Evolutionary conservation across 2,113 vertebrate species (phyloP).

Genomic region (Malaclemys terrapin): DNA sequence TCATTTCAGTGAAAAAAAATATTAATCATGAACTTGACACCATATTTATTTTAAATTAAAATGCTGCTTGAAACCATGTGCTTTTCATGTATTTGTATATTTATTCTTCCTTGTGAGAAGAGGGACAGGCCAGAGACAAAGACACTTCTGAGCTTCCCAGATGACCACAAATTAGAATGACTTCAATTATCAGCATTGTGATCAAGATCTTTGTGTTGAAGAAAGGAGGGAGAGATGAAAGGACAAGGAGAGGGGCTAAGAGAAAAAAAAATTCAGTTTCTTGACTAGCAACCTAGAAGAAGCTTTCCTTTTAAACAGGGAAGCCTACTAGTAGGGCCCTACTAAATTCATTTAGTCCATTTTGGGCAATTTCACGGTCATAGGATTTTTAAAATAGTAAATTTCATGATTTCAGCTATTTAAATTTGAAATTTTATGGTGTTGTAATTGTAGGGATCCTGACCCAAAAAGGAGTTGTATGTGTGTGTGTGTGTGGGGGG

Average conservation of each 20-base stretch:
- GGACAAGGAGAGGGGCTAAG: background rate
- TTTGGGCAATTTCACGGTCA: too few species aligned
- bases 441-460: too few species aligned
- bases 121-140: background rate
- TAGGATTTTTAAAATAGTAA: too few species aligned
- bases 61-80: conserved; percentile 55
- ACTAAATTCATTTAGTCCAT: too few species aligned
- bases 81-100: conserved; percentile 66
- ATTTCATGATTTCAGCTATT: too few species aligned
- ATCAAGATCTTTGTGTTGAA: conserved; percentile 28
- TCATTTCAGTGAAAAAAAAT: conserved; percentile 39
- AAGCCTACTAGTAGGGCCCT: background rate
- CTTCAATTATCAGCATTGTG: conserved; percentile 53
- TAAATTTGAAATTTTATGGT: too few species aligned
- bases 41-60: conserved; percentile 67
- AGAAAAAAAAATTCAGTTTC: background rate
- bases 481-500: too few species aligned
- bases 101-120: conserved; percentile 48
- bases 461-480: too few species aligned
- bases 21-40: conserved; percentile 60
- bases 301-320: background rate
- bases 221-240: background rate
- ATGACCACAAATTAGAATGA: conserved; percentile 42
- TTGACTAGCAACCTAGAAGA: background rate
- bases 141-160: conserved; percentile 50